phyloP scores from a whole-genome alignment of 2,797 vertebrate species.

The Chanos chanos region DNA sequence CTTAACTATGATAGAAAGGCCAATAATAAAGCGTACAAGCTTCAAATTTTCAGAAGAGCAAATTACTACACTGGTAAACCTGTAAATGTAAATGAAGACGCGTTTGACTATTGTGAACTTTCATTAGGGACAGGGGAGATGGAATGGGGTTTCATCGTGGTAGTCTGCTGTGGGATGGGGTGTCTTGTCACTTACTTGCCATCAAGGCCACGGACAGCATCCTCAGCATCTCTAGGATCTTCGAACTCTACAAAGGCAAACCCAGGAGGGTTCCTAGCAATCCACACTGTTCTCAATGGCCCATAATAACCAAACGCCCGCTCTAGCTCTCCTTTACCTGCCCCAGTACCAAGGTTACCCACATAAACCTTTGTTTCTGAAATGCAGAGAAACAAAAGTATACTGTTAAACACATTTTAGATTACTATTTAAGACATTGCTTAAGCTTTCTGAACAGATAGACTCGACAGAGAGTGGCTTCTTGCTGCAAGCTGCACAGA shows the following conservation, averaged over 20 bases:
- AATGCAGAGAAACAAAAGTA: slow-evolving; percentile 1
- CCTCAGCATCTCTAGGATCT: slow-evolving; percentile 78
- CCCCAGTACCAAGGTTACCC: slow-evolving; percentile 83
- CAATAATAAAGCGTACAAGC: not conserved
- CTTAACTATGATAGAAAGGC: no score
- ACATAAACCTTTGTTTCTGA: slow-evolving; percentile 83
- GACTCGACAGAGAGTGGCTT: not conserved
- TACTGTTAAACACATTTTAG: no score
- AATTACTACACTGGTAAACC: slow-evolving; percentile 24
- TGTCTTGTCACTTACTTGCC: slow-evolving; percentile 70
- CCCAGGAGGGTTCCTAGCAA: slow-evolving; percentile 84
- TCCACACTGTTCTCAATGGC: slow-evolving; percentile 84
- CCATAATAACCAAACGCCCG: slow-evolving; percentile 85
- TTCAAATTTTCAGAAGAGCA: slow-evolving; percentile 28
- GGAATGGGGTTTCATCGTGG: no score
- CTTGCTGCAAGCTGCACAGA: no score
- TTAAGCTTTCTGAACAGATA: not conserved
- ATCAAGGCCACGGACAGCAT: slow-evolving; percentile 74
- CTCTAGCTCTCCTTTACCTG: slow-evolving; percentile 85
- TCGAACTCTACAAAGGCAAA: slow-evolving; percentile 83
- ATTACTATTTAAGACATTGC: not conserved
- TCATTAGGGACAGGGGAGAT: no score
- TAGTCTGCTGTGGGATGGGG: not conserved
- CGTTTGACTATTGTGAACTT: slow-evolving; percentile 21
- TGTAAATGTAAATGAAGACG: slow-evolving; percentile 19